phyloP scores from a whole-genome alignment of 2,888 invertebrate genomes.

The Tinea trinotella region DNA sequence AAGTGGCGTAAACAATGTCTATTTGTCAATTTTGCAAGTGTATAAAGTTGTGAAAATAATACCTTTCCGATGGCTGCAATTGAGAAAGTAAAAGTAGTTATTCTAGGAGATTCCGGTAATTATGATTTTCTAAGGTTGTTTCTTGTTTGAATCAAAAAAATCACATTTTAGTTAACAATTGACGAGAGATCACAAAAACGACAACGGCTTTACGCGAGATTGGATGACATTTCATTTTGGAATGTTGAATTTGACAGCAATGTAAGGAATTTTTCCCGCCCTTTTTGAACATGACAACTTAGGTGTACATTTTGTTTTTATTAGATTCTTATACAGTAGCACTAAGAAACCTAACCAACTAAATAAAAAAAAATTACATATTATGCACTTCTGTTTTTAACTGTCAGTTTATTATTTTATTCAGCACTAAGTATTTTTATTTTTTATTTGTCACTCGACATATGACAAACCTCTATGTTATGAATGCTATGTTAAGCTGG shows the following conservation, averaged over 20 bases:
- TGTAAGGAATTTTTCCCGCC: neutral
- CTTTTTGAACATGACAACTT: neutral
- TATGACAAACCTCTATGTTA: too few relatives aligned
- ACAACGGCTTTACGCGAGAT: neutral
- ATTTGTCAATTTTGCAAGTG: neutral
- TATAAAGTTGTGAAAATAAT: conserved; percentile 32
- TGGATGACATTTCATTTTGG: neutral
- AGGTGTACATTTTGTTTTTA: too few relatives aligned
- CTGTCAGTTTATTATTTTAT: neutral
- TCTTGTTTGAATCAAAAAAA: neutral
- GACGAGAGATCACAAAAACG: neutral
- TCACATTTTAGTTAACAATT: neutral
- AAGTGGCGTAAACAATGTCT: neutral
- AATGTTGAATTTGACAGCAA: neutral
- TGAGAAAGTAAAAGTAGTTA: conserved; percentile 91
- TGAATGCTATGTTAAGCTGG: too few relatives aligned
- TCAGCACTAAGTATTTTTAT: neutral
- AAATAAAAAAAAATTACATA: too few relatives aligned
- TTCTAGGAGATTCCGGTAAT: conserved; percentile 92
- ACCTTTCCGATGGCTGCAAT: conserved; percentile 80
- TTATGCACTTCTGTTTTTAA: neutral
- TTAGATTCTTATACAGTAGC: too few relatives aligned
- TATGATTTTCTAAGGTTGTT: conserved; percentile 18
- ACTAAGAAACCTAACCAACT: too few relatives aligned
- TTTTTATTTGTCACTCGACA: too few relatives aligned